Base-by-base conservation (phyloP, 2,888 invertebrate species). In the Dryococelus australis region DNA sequence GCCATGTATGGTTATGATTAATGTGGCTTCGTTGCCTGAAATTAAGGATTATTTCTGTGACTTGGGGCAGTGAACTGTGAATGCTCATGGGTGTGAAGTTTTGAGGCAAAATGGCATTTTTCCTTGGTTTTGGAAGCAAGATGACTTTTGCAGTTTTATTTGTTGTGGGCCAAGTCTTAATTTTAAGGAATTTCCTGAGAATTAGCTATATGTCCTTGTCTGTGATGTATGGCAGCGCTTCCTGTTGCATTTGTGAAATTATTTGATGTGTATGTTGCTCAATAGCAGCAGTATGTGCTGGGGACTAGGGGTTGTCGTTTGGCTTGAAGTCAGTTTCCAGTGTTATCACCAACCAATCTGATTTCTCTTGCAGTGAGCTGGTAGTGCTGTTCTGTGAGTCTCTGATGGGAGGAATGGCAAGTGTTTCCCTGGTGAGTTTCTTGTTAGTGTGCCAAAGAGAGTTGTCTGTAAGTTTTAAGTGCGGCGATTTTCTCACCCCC, bases 1-100 rank as follows among this genome's bases (percentile, higher is more conserved):
- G 1, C 65, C 20, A 8, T 24, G 87, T 81, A 78, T 89, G 81
- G 35, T 88, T 87, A 13, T 86, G 35, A 35, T 35, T 4, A 35
- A 35, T 35, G 35, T 35, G 35, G 35, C 4, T 35, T 35, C 4
- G 35, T 35, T 35, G 35, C 35, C 35, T 35, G 35, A 35, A 35
- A 35, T 35, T 1, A 4, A 35, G 35, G 35, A 35, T 35, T 35
- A 35, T 35, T 35, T 35, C 1, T 35, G 35, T 35, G 35, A 35
- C 35, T 35, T 35, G 35, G 35, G 35, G 35, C 35, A 35, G 35
- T 35, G 35, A 35, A 35, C 35, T 35, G 20, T 43, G 89, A 1
- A 91, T 89, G 26, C 89, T 89, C 13, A 91, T 90, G 5, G 90
- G 90, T 78, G 90, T 85, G 85, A 90, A 91, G 81, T 88, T 90